Percentiles rank a stretch among this genome's conserved stretches.
These are phyloP conservation scores for Zaprionus tsacasi DNA, from an alignment of 1,140 invertebrate genomes.

Conservation along the genomic window DNA sequence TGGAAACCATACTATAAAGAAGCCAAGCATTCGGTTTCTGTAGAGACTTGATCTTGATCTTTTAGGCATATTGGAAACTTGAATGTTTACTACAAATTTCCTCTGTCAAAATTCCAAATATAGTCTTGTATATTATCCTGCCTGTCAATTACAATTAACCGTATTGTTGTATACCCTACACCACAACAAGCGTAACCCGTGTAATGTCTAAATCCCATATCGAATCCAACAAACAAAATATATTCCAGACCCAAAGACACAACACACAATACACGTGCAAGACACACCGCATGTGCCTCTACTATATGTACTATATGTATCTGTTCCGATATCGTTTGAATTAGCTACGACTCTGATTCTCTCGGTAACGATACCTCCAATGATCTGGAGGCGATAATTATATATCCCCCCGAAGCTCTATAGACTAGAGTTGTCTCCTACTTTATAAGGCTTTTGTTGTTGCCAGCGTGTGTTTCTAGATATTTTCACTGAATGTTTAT, in stretches of 20 bases:
- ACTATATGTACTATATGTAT: conserved; percentile 36
- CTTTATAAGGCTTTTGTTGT: conserved; percentile 26
- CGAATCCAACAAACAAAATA: conserved; percentile 37
- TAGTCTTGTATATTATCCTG: conserved; percentile 39
- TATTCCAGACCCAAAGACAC: conserved; percentile 29
- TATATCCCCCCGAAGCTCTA: conserved; percentile 15
- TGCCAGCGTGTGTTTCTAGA: conserved; percentile 25
- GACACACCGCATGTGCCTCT: conserved; percentile 58
- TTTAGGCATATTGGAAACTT: conserved; percentile 58
- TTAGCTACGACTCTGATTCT: conserved; percentile 17
- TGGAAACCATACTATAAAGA: conserved; percentile 43
- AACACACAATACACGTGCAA: conserved; percentile 34
- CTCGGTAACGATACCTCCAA: conserved; percentile 54
- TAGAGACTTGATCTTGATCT: conserved; percentile 53
- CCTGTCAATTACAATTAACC: conserved; percentile 64
- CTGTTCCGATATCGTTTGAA: conserved; percentile 23
- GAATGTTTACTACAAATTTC: conserved; percentile 19
- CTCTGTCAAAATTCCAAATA: conserved; percentile 25
- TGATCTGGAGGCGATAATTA: conserved; percentile 27
- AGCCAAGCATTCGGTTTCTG: conserved; percentile 48
- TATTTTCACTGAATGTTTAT: conserved; percentile 18
- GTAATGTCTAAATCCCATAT: conserved; percentile 48
- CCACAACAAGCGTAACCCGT: conserved; percentile 60
- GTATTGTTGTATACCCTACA: conserved; percentile 67
- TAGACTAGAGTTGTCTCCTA: conserved; percentile 21